phyloP scores from a whole-genome alignment of 1,140 invertebrate genomes.

The Sminthurinus signatus region DNA sequence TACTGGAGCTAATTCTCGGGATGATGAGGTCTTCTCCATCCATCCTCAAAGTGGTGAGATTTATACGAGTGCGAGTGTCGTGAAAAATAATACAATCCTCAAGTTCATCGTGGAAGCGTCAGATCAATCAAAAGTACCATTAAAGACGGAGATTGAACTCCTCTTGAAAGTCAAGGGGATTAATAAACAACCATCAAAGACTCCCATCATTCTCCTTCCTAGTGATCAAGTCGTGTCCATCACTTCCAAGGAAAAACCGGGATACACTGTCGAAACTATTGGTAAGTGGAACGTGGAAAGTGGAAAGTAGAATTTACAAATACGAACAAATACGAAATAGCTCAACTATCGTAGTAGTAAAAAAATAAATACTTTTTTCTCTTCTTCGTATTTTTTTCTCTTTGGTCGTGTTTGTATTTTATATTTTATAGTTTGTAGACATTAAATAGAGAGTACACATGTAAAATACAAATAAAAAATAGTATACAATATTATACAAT shows the following conservation, averaged over 20 bases:
- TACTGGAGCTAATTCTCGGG: slow-evolving; percentile 59
- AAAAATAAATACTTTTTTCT: no score
- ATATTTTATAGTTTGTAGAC: no score
- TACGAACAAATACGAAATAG: no score
- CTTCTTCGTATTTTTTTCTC: no score
- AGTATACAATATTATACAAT: no score
- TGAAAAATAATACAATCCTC: slow-evolving; percentile 35
- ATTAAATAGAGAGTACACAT: no score
- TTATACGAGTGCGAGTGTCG: slow-evolving; percentile 43
- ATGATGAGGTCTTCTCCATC: slow-evolving; percentile 68
- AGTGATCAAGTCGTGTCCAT: slow-evolving; percentile 24
- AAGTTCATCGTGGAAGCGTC: slow-evolving; percentile 37
- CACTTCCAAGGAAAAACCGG: slow-evolving; percentile 37
- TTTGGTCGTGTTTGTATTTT: no score
- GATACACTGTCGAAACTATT: slow-evolving; percentile 38
- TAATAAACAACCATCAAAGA: slow-evolving; percentile 14
- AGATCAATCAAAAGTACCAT: slow-evolving; percentile 12
- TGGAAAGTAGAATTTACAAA: no score
- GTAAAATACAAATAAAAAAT: no score
- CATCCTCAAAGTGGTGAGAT: slow-evolving; percentile 72
- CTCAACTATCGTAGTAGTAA: no score
- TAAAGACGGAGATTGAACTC: slow-evolving; percentile 23
- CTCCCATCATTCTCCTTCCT: slow-evolving; percentile 24
- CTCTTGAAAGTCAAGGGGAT: slow-evolving; percentile 27
- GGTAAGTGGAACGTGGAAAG: no score